phyloP scores from a whole-genome alignment of 2,797 vertebrate species.

The Danionella dracula region DNA sequence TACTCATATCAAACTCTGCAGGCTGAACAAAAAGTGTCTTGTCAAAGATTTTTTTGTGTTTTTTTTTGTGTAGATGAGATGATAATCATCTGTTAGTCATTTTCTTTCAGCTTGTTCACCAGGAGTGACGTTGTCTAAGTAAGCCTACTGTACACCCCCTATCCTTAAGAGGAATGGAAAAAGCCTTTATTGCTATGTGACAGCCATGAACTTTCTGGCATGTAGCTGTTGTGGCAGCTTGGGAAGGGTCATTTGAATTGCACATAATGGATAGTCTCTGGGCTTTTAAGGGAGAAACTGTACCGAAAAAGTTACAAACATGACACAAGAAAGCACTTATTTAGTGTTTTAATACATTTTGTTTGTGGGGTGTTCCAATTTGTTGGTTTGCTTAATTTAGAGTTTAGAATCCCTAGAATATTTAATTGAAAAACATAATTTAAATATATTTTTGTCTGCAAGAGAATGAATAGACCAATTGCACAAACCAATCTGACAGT shows the following conservation, averaged over 20 bases:
- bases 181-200: slow-evolving; percentile 52
- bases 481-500: background rate
- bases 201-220: slow-evolving; percentile 46
- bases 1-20: slow-evolving; percentile 10
- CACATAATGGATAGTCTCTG: slow-evolving; percentile 53
- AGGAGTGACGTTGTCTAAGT: slow-evolving; percentile 52
- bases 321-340: background rate
- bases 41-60: background rate
- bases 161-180: slow-evolving; percentile 42
- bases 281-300: slow-evolving; percentile 37
- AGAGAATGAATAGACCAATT: background rate
- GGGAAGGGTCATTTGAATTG: slow-evolving; percentile 56
- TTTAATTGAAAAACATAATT: background rate
- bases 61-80: background rate
- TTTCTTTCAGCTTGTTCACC: slow-evolving; percentile 18
- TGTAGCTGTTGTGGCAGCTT: slow-evolving; percentile 53
- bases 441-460: background rate
- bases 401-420: no score
- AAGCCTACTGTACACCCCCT: slow-evolving; percentile 38
- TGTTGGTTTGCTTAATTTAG: slow-evolving; percentile 11
- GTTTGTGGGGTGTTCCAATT: slow-evolving; percentile 19
- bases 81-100: no score
- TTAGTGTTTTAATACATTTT: background rate
- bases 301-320: slow-evolving; percentile 40
- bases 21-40: background rate